Evolutionary conservation across 2,888 invertebrate species (phyloP).

Genomic region (Torymus tubicola): DNA sequence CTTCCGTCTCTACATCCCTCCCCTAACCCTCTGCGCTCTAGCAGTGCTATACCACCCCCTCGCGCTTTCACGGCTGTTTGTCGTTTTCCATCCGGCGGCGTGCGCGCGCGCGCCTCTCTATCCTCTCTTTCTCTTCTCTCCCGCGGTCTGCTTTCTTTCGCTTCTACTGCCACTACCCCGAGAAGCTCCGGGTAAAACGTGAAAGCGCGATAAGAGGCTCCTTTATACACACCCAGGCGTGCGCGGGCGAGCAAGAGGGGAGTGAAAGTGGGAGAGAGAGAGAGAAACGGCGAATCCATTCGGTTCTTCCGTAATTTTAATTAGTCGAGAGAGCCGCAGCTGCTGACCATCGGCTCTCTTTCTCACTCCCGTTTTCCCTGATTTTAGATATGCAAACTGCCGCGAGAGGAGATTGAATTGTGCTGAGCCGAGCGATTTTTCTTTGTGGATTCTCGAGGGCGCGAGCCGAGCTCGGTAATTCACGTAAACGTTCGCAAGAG

Average conservation of each 20-base stretch:
- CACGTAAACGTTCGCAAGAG: conserved; percentile 11
- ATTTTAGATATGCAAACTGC: conserved; percentile 54
- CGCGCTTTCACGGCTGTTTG: conserved; percentile 50
- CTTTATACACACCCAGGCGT: not conserved
- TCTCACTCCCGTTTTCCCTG: not conserved
- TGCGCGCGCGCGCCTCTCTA: too few species aligned
- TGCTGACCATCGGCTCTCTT: conserved; percentile 32
- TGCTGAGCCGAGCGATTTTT: conserved; percentile 45
- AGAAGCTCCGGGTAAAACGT: not conserved
- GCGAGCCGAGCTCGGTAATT: conserved; percentile 10
- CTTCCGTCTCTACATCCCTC: too few species aligned
- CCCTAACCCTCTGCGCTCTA: too few species aligned
- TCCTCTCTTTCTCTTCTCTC: conserved; percentile 5
- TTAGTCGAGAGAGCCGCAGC: conserved; percentile 35
- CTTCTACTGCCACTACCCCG: not conserved
- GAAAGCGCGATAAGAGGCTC: conserved; percentile 36
- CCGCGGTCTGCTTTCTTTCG: conserved; percentile 14
- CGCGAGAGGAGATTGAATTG: conserved; percentile 41
- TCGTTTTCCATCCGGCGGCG: conserved; percentile 29
- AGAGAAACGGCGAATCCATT: conserved; percentile 40
- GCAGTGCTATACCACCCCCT: too few species aligned
- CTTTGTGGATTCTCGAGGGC: conserved; percentile 36
- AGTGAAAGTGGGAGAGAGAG: not conserved
- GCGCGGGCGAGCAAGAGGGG: not conserved
- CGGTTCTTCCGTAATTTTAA: conserved; percentile 48